phyloP scores from a whole-genome alignment of 2,113 vertebrate genomes.

The Hydropotes inermis region DNA sequence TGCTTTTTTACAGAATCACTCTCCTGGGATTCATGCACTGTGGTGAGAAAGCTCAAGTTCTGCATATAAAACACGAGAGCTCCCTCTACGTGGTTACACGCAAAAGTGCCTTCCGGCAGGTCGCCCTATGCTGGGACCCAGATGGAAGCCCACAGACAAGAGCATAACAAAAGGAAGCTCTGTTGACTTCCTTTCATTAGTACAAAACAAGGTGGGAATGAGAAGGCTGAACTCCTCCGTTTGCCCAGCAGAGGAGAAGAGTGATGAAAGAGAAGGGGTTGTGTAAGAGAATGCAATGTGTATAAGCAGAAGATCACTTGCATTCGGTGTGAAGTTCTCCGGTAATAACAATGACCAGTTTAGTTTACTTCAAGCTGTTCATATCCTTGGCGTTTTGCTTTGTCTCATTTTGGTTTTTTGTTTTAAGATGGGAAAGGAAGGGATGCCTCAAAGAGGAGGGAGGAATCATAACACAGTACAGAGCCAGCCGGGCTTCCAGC shows the following conservation, averaged over 20 bases:
- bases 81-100: slow-evolving; percentile 25
- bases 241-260: neutral
- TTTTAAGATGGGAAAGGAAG: slow-evolving; percentile 24
- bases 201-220: neutral
- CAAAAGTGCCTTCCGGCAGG: neutral
- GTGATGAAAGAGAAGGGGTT: neutral
- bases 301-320: neutral
- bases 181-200: neutral
- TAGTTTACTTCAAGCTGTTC: slow-evolving; percentile 31
- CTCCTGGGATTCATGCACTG: neutral
- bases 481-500: neutral
- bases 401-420: neutral
- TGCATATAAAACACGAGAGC: neutral
- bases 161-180: slow-evolving; percentile 29
- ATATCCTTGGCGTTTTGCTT: neutral
- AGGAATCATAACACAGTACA: neutral
- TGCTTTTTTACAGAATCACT: neutral
- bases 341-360: slow-evolving; percentile 1
- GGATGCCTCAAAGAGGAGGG: neutral
- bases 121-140: neutral
- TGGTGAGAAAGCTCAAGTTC: neutral
- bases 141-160: neutral
- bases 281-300: neutral
- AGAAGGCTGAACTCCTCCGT: neutral
- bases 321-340: slow-evolving; percentile 11